These are phyloP conservation scores for Tortrix viridana DNA, from an alignment of 2,888 invertebrate species.

Conservation along the genomic window DNA sequence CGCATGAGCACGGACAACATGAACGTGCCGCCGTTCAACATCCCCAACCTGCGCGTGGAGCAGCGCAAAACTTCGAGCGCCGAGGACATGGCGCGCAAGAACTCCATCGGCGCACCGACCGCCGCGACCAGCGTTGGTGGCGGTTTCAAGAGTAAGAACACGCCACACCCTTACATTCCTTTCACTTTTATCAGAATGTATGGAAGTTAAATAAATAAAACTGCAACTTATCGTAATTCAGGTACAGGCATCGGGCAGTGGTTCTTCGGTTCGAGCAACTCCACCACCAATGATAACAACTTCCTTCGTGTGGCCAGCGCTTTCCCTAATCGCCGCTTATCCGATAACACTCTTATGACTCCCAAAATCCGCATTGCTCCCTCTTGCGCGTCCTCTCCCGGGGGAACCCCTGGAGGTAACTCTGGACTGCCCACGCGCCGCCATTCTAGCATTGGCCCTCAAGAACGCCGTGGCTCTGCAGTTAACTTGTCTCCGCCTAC, in stretches of 20 bases:
- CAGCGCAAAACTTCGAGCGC: slow-evolving; percentile 95
- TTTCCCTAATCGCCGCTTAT: slow-evolving; percentile 93
- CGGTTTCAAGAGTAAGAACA: slow-evolving; percentile 54
- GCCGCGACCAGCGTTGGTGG: slow-evolving; percentile 56
- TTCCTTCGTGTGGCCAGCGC: slow-evolving; percentile 93
- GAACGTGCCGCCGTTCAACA: slow-evolving; percentile 92
- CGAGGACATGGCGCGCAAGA: slow-evolving; percentile 95
- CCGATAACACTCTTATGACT: slow-evolving; percentile 96
- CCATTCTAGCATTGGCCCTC: slow-evolving; percentile 96
- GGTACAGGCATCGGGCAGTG: slow-evolving; percentile 87
- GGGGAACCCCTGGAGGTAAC: slow-evolving; percentile 88
- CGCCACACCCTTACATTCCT: too few species aligned
- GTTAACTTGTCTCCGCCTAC: slow-evolving; percentile 95
- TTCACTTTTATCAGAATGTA: too few species aligned
- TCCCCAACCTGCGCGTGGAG: slow-evolving; percentile 94
- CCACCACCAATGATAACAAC: slow-evolving; percentile 91
- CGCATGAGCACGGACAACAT: slow-evolving; percentile 94
- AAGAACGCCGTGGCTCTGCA: slow-evolving; percentile 92
- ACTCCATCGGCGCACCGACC: slow-evolving; percentile 86
- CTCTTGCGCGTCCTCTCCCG: slow-evolving; percentile 93
- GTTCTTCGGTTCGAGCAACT: slow-evolving; percentile 93
- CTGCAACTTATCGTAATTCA: slow-evolving; percentile 38
- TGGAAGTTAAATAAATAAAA: too few species aligned
- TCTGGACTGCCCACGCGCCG: slow-evolving; percentile 92
- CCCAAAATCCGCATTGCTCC: slow-evolving; percentile 95